These are phyloP conservation scores for Globodera rostochiensis DNA, from an alignment of 1,140 invertebrate species.

Conservation along the genomic window DNA sequence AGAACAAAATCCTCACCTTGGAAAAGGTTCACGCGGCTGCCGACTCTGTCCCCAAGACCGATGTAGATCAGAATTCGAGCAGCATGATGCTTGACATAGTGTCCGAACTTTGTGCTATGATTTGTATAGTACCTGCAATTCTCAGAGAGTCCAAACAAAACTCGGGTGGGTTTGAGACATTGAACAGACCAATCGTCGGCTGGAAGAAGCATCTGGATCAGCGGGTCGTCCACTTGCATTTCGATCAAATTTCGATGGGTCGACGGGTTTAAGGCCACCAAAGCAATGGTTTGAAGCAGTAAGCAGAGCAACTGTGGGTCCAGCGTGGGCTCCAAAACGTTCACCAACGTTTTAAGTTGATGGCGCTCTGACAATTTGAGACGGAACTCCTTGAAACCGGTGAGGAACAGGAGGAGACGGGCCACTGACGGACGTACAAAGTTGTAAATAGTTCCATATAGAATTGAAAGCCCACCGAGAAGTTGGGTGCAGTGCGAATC, in stretches of 20 bases:
- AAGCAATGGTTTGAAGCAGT: constrained; percentile 73
- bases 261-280: constrained; percentile 71
- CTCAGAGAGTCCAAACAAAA: not conserved
- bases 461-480: constrained; percentile 31
- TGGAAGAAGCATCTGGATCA: constrained; percentile 75
- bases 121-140: constrained; percentile 73
- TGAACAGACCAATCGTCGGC: constrained; percentile 73
- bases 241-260: constrained; percentile 71
- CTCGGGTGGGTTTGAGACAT: not conserved
- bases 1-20: constrained; percentile 54
- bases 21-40: constrained; percentile 70
- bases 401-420: constrained; percentile 73
- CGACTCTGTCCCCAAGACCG: constrained; percentile 70
- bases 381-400: constrained; percentile 66
- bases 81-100: constrained; percentile 76
- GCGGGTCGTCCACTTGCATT: constrained; percentile 72
- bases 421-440: constrained; percentile 66
- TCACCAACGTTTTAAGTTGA: constrained; percentile 59
- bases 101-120: constrained; percentile 75
- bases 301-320: constrained; percentile 74
- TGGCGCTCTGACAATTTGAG: constrained; percentile 48
- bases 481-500: constrained; percentile 75
- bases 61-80: constrained; percentile 74
- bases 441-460: not conserved
- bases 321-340: constrained; percentile 59